Conservation (phyloP, 2,888 invertebrate genomes). For the Oxytorus armatus region DNA sequence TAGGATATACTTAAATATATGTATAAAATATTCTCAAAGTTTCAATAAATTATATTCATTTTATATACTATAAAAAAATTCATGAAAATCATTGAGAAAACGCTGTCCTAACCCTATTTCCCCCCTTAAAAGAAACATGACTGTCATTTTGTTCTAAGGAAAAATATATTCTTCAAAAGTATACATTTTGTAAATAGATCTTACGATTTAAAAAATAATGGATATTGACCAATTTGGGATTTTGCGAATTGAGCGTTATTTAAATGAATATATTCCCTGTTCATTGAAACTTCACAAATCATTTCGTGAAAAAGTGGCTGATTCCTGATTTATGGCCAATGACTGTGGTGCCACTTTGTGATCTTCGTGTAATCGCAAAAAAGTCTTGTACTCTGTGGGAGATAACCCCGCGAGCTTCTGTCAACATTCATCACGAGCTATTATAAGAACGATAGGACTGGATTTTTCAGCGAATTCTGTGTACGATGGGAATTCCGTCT, state of each 20-base stretch:
- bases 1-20: too few species aligned
- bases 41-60: too few species aligned
- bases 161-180: too few species aligned
- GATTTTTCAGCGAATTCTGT: slow-evolving; percentile 32
- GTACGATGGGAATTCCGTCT: slow-evolving; percentile 49
- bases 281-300: neutral
- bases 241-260: neutral
- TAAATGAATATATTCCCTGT: neutral
- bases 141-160: too few species aligned
- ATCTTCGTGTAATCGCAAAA: neutral
- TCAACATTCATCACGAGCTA: slow-evolving; percentile 17
- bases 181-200: too few species aligned
- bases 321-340: neutral
- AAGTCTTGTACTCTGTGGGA: neutral
- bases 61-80: too few species aligned
- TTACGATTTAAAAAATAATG: too few species aligned
- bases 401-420: slow-evolving; percentile 57
- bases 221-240: too few species aligned
- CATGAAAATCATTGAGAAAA: too few species aligned
- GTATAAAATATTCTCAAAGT: too few species aligned
- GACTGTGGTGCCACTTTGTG: neutral
- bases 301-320: neutral
- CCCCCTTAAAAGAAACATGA: too few species aligned
- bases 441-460: neutral
- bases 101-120: too few species aligned